These are phyloP conservation scores for Nylanderia fulva DNA, from an alignment of 1,140 invertebrate genomes.

Conservation along the genomic window DNA sequence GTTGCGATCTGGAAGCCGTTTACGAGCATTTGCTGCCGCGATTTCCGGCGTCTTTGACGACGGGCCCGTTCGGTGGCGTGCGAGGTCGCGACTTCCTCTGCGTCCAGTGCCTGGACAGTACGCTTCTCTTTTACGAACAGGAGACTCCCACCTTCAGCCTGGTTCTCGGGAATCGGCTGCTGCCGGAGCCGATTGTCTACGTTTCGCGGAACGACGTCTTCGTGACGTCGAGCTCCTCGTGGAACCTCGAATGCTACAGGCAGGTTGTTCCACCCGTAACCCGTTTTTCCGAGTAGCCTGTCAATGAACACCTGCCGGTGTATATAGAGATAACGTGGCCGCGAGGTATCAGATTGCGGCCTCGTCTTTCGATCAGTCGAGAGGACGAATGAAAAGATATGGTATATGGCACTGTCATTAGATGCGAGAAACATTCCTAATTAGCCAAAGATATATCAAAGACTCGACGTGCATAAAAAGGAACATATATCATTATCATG, in stretches of 20 bases:
- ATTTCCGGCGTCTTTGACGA: slow-evolving; percentile 89
- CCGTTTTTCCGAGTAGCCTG: slow-evolving; percentile 3
- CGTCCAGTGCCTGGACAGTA: slow-evolving; percentile 94
- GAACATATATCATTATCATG: not conserved
- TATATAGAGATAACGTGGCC: slow-evolving; percentile 24
- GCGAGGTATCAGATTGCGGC: slow-evolving; percentile 23
- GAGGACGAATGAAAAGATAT: slow-evolving; percentile 12
- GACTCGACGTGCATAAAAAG: not conserved
- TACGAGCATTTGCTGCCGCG: slow-evolving; percentile 90
- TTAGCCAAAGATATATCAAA: not conserved
- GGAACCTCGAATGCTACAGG: slow-evolving; percentile 93
- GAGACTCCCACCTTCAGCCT: slow-evolving; percentile 93
- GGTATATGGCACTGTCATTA: not conserved
- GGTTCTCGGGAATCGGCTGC: slow-evolving; percentile 90
- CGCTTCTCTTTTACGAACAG: slow-evolving; percentile 94
- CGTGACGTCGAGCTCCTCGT: slow-evolving; percentile 90
- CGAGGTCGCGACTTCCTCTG: slow-evolving; percentile 93
- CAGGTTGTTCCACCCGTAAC: slow-evolving; percentile 80
- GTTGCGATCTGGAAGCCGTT: slow-evolving; percentile 87
- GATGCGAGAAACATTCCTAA: not conserved
- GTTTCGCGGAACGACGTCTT: slow-evolving; percentile 92
- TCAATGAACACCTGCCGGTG: slow-evolving; percentile 44
- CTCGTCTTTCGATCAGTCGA: slow-evolving; percentile 39
- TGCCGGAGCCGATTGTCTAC: slow-evolving; percentile 93
- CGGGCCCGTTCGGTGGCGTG: slow-evolving; percentile 93